Evolutionary conservation across 92 coral and sea anemone species (phyloP).

Genomic region (Phymanthus crucifer): DNA sequence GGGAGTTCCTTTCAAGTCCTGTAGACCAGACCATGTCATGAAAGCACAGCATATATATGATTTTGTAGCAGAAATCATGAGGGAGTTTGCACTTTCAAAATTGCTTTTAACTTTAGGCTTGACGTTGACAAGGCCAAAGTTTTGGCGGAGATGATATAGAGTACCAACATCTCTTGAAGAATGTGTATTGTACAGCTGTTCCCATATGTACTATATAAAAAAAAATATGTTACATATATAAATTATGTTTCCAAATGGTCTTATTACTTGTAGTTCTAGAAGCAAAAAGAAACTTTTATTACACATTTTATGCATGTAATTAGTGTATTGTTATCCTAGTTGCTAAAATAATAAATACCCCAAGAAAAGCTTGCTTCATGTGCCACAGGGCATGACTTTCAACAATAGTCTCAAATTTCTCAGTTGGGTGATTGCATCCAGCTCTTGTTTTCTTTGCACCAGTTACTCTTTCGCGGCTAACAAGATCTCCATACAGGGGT

Average conservation of each 20-base stretch:
- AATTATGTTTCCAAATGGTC: too few species aligned
- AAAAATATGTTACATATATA: conserved; percentile 10
- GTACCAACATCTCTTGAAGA: conserved; percentile 64
- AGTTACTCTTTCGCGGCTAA: conserved; percentile 45
- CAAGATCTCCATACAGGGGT: conserved; percentile 48
- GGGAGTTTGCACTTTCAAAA: conserved; percentile 39
- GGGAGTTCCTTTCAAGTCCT: conserved; percentile 33
- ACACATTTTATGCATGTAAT: background rate
- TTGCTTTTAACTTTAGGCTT: conserved; percentile 39
- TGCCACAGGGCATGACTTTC: conserved; percentile 44
- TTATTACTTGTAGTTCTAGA: too few species aligned
- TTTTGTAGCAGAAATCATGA: conserved; percentile 49
- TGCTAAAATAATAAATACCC: conserved; percentile 9
- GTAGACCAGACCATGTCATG: conserved; percentile 51
- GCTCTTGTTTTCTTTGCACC: conserved; percentile 50
- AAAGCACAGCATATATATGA: conserved; percentile 54
- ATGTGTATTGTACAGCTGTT: conserved; percentile 36
- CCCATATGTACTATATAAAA: conserved; percentile 48
- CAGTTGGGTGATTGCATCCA: conserved; percentile 34
- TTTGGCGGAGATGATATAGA: conserved; percentile 44
- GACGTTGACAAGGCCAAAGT: conserved; percentile 56
- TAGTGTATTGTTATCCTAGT: background rate
- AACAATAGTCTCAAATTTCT: conserved; percentile 24
- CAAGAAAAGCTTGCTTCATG: conserved; percentile 38
- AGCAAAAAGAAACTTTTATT: too few species aligned